phyloP scores from a whole-genome alignment of 2,113 vertebrate genomes.

The Haliaeetus leucogaster region DNA sequence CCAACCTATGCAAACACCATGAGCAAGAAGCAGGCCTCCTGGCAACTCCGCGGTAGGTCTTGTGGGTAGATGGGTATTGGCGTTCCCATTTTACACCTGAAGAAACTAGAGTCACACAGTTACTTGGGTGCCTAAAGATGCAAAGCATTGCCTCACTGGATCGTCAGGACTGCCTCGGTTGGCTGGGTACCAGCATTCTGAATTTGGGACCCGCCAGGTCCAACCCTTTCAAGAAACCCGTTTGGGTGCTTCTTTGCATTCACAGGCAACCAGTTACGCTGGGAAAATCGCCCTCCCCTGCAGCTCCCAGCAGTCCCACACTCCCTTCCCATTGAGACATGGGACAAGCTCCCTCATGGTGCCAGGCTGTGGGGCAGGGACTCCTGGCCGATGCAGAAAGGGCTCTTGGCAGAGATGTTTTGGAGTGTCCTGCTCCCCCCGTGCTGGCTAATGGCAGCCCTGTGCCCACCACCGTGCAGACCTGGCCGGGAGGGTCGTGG shows the following conservation, averaged over 20 bases:
- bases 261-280: neutral
- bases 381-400: rapidly evolving
- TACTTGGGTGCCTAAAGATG: neutral
- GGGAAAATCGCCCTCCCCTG: neutral
- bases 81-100: rapidly evolving
- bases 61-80: neutral
- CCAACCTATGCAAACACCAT: rapidly evolving
- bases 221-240: neutral
- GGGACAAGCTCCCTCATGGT: rapidly evolving
- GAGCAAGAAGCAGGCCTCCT: neutral
- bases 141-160: rapidly evolving
- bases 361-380: rapidly evolving
- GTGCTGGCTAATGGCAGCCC: neutral
- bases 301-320: neutral
- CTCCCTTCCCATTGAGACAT: neutral
- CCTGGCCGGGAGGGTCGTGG: rapidly evolving
- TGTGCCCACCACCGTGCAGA: neutral
- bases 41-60: neutral
- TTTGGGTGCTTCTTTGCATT: neutral
- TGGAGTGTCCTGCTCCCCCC: neutral
- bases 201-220: neutral
- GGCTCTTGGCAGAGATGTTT: neutral
- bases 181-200: neutral
- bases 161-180: rapidly evolving
- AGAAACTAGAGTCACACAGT: neutral